Base-by-base conservation (phyloP, 2,113 vertebrate species). In the Accipiter cooperii region DNA sequence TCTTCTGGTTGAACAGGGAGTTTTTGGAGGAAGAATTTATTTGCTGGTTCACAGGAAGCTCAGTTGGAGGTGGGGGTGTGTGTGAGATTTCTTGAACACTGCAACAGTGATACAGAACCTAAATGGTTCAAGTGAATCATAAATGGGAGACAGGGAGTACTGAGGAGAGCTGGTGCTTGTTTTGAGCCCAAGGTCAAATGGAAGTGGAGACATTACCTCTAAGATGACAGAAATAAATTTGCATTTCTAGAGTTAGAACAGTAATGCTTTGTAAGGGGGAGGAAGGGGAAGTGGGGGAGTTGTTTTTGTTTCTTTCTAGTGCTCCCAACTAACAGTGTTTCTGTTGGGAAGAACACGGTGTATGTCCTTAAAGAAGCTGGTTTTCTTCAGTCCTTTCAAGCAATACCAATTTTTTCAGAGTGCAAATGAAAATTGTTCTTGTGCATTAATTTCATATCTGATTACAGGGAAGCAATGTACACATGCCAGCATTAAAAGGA, bases 31-130 rank as follows among this genome's bases (percentile, higher is more conserved):
- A 89, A 47, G 28, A 60, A 54, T 57, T 42, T 52, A 24, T 46
- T 93, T 65, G 9, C 28, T 46, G 65, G 13, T 42, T 85, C 13
- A 15, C 17, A n/a, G 81, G 74, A 75, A 70, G 29, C 10, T 87
- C 2, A 0, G 13, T 17, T 34, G 3, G 14, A 8, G 5, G 33
- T 2, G 10, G 5, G 5, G 0, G 6, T 1, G 5, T 13, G 17
- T 6, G 16, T 29, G 11, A 7, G 19, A 16, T 49, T 49, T 80
- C 40, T 68, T 68, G 24, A 55, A 34, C 2, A 2, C 19, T 5
- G 4, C 46, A 34, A 18, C 52, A 51, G 38, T n/a, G 55, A 38
- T 84, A 34, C 24, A 79, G 73, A 75, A 51, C 38, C 9, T 65
- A 21, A 74, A 46, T 49, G 10, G 70, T 75, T 70, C 15, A 44